Percentiles rank a stretch among this genome's conserved stretches.
These are phyloP conservation scores for Homalodisca vitripennis DNA, from an alignment of 1,140 invertebrate species.

Conservation along the genomic window DNA sequence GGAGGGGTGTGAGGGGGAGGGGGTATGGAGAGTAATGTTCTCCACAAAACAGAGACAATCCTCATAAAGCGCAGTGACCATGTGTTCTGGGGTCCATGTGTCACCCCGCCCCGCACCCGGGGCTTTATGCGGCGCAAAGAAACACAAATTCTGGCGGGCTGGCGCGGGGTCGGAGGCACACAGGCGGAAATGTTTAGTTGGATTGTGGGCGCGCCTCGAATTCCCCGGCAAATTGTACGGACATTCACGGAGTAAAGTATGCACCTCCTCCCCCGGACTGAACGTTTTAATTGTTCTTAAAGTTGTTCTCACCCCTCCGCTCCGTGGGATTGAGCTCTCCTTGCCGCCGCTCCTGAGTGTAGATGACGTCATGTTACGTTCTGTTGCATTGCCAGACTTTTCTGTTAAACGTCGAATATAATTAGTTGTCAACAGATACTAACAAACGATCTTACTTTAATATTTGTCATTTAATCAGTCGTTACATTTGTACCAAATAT, in stretches of 20 bases:
- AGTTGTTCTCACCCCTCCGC: neutral
- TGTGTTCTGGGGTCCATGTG: neutral
- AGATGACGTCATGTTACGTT: too few species aligned
- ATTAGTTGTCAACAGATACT: too few species aligned
- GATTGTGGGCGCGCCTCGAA: neutral
- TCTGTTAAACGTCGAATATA: too few species aligned
- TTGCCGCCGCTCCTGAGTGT: too few species aligned
- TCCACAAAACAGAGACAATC: neutral
- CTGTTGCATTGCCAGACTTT: too few species aligned
- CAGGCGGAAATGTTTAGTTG: neutral
- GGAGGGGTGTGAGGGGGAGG: neutral
- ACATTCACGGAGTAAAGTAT: neutral
- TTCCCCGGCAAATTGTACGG: neutral
- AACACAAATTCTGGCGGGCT: too few species aligned
- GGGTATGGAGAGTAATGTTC: neutral
- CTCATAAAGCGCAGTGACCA: neutral
- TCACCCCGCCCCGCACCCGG: neutral
- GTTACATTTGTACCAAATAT: too few species aligned
- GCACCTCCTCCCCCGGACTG: too few species aligned
- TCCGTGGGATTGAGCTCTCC: too few species aligned
- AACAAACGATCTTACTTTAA: too few species aligned
- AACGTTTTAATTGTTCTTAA: neutral
- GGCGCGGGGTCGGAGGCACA: neutral
- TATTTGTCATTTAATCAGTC: too few species aligned
- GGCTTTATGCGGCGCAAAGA: neutral